Evolutionary conservation across 2,888 invertebrate species (phyloP).

Genomic region (Sminthurinus aureus): DNA sequence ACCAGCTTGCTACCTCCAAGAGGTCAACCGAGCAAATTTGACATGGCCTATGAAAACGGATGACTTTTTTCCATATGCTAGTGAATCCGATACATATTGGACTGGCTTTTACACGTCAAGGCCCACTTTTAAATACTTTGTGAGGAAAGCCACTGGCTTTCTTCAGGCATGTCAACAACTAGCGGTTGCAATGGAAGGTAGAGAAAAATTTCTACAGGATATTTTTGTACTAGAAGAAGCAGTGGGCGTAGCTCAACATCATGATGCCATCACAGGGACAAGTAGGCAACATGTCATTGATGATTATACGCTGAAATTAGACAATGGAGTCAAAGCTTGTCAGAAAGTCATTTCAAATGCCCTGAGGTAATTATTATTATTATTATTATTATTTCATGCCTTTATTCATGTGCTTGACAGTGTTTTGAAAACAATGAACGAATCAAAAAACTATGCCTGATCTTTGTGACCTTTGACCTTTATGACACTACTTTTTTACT

Average conservation of each 20-base stretch:
- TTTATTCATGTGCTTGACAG: no score
- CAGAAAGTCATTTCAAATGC: constrained; percentile 54
- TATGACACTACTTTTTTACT: background rate
- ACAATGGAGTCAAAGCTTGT: constrained; percentile 73
- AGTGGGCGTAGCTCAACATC: constrained; percentile 75
- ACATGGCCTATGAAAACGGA: constrained; percentile 77
- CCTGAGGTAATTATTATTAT: background rate
- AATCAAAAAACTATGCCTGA: no score
- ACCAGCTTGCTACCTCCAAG: constrained; percentile 83
- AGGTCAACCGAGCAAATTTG: constrained; percentile 74
- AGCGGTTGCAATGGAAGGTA: background rate
- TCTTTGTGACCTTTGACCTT: background rate
- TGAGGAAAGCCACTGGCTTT: constrained; percentile 77
- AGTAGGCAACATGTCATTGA: constrained; percentile 84
- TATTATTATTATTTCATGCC: constrained; percentile 45
- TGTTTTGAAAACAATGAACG: background rate
- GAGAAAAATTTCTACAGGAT: constrained; percentile 39
- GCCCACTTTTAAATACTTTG: constrained; percentile 80
- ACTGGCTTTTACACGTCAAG: constrained; percentile 89
- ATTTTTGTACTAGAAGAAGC: constrained; percentile 51
- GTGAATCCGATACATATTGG: constrained; percentile 87
- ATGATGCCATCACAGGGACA: constrained; percentile 89
- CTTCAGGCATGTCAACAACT: constrained; percentile 70
- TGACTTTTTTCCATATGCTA: constrained; percentile 93
- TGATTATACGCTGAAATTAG: constrained; percentile 84